These are phyloP conservation scores for Phorcus lineatus DNA, from an alignment of 2,888 invertebrate species.

Conservation along the genomic window DNA sequence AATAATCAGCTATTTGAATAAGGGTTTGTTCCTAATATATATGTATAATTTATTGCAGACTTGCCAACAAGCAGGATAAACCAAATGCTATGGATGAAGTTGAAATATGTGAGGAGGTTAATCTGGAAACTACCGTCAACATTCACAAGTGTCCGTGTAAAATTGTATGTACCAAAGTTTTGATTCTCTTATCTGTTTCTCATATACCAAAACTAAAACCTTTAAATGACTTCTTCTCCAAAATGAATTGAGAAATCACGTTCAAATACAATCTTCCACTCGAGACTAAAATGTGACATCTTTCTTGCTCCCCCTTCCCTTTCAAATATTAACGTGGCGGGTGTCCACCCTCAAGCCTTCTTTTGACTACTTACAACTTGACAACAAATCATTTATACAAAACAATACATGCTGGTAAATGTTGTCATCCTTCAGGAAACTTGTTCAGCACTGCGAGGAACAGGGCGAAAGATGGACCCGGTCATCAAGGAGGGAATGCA, in stretches of 20 bases:
- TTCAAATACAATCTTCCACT: too few relatives aligned
- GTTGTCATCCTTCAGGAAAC: constrained; percentile 77
- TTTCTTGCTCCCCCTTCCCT: too few relatives aligned
- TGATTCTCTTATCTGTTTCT: too few relatives aligned
- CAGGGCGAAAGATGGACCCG: constrained; percentile 80
- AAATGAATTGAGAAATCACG: too few relatives aligned
- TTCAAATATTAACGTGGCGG: too few relatives aligned
- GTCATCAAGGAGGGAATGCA: constrained; percentile 79
- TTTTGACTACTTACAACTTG: not conserved
- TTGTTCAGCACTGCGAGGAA: constrained; percentile 74
- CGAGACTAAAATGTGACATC: too few relatives aligned
- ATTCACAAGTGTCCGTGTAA: constrained; percentile 86
- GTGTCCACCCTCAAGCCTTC: too few relatives aligned
- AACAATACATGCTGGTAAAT: too few relatives aligned
- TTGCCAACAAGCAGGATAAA: constrained; percentile 92
- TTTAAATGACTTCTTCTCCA: too few relatives aligned
- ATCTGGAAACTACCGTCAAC: constrained; percentile 86
- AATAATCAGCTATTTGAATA: too few relatives aligned
- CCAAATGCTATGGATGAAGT: constrained; percentile 87
- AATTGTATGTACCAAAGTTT: constrained; percentile 76
- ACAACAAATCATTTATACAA: not conserved
- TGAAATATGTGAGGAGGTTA: constrained; percentile 86
- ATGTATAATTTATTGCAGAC: constrained; percentile 74
- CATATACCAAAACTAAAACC: too few relatives aligned
- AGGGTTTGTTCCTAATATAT: too few relatives aligned